Percentiles rank a stretch among this genome's conserved stretches.
Evolutionary conservation across 2,888 invertebrate species (phyloP).

Genomic region (Heteromyza rotundicornis): DNA sequence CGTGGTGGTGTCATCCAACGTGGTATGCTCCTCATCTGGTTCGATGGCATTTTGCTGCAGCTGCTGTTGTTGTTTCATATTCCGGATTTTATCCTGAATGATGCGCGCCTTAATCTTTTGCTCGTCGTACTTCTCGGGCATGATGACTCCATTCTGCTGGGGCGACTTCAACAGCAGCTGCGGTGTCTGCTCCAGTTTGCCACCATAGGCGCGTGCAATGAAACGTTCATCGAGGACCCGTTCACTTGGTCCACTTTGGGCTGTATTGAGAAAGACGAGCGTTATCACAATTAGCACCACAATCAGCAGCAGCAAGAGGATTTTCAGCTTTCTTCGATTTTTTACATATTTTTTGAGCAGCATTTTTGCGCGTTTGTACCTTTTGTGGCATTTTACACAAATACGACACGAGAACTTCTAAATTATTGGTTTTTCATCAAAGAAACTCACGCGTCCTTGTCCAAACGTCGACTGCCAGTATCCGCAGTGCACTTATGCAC

Average conservation of each 20-base stretch:
- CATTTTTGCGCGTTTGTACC: slow-evolving; percentile 40
- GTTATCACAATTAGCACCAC: slow-evolving; percentile 54
- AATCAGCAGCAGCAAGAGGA: slow-evolving; percentile 54
- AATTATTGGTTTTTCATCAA: slow-evolving; percentile 5
- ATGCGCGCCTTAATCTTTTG: slow-evolving; percentile 58
- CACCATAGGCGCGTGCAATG: slow-evolving; percentile 48
- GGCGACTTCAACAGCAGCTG: slow-evolving; percentile 42
- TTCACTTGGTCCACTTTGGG: slow-evolving; percentile 47
- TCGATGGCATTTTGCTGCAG: slow-evolving; percentile 42
- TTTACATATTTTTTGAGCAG: slow-evolving; percentile 61
- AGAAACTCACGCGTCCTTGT: slow-evolving; percentile 22
- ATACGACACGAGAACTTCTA: slow-evolving; percentile 1
- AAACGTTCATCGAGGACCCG: slow-evolving; percentile 52
- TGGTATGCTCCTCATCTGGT: slow-evolving; percentile 47
- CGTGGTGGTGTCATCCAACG: slow-evolving; percentile 46
- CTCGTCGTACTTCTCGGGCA: slow-evolving; percentile 62
- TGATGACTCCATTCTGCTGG: slow-evolving; percentile 53
- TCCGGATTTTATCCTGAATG: slow-evolving; percentile 57
- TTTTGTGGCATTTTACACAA: slow-evolving; percentile 17
- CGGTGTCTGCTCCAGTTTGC: slow-evolving; percentile 29
- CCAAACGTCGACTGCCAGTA: slow-evolving; percentile 12
- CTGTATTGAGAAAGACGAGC: slow-evolving; percentile 52
- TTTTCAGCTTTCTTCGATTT: slow-evolving; percentile 59
- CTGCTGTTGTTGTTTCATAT: slow-evolving; percentile 46
- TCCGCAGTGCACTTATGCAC: too few species aligned